Conservation (phyloP, 2,888 invertebrate genomes). For the Dynastes hyllus region DNA sequence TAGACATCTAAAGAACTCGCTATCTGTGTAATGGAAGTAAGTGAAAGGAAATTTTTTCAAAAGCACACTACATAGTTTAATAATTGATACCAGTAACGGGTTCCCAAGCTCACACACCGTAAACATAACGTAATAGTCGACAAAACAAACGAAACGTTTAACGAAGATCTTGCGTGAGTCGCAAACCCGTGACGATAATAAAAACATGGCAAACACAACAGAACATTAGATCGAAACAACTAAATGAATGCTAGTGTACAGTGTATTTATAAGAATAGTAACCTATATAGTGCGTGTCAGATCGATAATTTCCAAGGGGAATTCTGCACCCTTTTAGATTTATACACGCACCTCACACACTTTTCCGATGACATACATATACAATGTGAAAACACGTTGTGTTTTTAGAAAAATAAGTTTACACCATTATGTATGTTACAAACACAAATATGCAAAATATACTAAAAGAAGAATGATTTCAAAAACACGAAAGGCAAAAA, state of each 20-base stretch:
- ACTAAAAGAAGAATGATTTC: no score
- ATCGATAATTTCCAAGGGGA: conserved; percentile 29
- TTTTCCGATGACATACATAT: conserved; percentile 2
- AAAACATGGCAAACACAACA: conserved; percentile 23
- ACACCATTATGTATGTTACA: no score
- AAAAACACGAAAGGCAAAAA: no score
- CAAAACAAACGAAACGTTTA: background rate
- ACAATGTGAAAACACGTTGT: background rate
- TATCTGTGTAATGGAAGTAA: no score
- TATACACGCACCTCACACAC: conserved; percentile 3
- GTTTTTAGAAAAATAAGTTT: no score
- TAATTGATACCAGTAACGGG: no score
- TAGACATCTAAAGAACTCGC: no score
- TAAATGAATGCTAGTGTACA: background rate
- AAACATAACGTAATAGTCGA: no score
- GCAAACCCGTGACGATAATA: conserved; percentile 9
- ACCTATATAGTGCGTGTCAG: conserved; percentile 4
- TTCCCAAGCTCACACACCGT: no score
- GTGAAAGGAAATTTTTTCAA: no score
- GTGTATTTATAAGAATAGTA: background rate
- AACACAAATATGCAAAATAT: no score
- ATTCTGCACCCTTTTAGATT: conserved; percentile 4
- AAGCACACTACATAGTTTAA: no score
- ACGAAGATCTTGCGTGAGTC: conserved; percentile 26
- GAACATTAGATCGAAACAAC: conserved; percentile 19